Percentiles rank a stretch among this genome's conserved stretches.
phyloP scores from a whole-genome alignment of 2,797 vertebrate species.

The Chaenodraco wilsoni region DNA sequence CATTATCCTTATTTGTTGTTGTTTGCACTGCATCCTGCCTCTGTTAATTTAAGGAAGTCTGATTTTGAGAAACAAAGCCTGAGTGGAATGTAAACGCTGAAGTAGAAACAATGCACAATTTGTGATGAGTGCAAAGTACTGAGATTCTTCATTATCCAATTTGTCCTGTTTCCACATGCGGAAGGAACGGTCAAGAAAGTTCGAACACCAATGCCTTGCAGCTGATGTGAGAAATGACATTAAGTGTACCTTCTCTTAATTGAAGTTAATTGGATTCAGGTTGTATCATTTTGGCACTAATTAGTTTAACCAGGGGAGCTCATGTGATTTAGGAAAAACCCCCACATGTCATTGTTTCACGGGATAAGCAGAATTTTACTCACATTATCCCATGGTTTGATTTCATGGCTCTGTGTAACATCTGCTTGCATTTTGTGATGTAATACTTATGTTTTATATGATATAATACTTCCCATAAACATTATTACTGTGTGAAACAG shows the following conservation, averaged over 20 bases:
- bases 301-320: too few relatives aligned
- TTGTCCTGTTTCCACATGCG: not conserved
- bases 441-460: too few relatives aligned
- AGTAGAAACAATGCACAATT: not conserved
- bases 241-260: not conserved
- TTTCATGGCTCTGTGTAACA: too few relatives aligned
- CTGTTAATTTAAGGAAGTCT: not conserved
- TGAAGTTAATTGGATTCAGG: not conserved
- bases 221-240: not conserved
- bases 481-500: too few relatives aligned
- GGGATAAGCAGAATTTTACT: too few relatives aligned
- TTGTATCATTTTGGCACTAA: constrained; percentile 19
- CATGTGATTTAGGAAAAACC: too few relatives aligned
- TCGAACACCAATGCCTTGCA: not conserved
- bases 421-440: too few relatives aligned
- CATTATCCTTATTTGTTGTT: not conserved
- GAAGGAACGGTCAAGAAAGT: not conserved
- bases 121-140: too few relatives aligned
- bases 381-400: too few relatives aligned
- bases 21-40: not conserved
- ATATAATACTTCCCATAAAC: too few relatives aligned
- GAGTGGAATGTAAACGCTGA: not conserved
- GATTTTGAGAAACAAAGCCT: not conserved
- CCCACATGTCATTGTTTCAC: too few relatives aligned
- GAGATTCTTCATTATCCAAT: not conserved